phyloP scores from a whole-genome alignment of 2,113 vertebrate genomes.

The Centrocercus urophasianus region DNA sequence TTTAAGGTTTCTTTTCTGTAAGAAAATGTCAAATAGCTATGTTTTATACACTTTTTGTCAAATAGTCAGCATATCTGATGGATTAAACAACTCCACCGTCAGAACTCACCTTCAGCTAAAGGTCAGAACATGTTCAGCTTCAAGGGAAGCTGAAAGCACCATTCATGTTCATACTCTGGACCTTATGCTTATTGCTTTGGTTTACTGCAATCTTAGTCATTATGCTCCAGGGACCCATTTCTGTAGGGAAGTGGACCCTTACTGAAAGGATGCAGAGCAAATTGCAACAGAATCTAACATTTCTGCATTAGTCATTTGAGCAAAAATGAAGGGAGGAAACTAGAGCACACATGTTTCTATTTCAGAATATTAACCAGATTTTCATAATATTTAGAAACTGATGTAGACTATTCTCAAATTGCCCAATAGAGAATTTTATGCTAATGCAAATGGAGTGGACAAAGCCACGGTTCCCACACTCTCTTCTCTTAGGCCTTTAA shows the following conservation, averaged over 20 bases:
- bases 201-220: background rate
- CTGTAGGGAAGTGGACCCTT: rapidly evolving
- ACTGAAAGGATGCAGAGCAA: background rate
- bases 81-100: background rate
- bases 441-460: background rate
- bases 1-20: background rate
- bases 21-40: background rate
- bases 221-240: background rate
- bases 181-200: background rate
- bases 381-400: background rate
- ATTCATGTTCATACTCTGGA: background rate
- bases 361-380: background rate
- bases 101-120: background rate
- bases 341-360: background rate
- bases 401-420: background rate
- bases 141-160: background rate
- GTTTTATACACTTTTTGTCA: background rate
- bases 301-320: background rate
- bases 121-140: background rate
- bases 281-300: background rate
- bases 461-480: background rate
- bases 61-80: rapidly evolving
- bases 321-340: background rate
- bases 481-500: background rate
- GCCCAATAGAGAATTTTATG: background rate